Percentiles rank a stretch among this genome's conserved stretches.
These are phyloP conservation scores for Danaus plexippus DNA, from an alignment of 1,140 invertebrate species.

Conservation along the genomic window DNA sequence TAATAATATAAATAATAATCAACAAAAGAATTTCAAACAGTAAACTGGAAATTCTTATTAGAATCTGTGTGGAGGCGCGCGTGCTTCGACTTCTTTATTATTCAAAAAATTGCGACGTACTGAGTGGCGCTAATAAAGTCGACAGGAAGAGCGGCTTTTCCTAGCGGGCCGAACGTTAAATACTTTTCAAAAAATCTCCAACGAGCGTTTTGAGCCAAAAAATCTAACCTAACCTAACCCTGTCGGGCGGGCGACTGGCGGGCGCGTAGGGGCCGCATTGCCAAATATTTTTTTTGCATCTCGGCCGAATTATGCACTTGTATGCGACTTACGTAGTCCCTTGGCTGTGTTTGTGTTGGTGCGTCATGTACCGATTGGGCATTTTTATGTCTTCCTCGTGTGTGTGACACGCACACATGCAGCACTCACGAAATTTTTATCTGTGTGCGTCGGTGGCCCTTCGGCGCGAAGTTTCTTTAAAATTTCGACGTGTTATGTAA, in stretches of 20 bases:
- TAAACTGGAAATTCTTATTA: constrained; percentile 42
- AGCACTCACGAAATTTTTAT: constrained; percentile 45
- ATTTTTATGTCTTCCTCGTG: constrained; percentile 58
- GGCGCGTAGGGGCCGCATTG: constrained; percentile 70
- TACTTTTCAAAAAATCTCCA: constrained; percentile 64
- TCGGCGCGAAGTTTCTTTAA: constrained; percentile 55
- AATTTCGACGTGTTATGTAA: constrained; percentile 67
- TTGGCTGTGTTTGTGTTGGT: constrained; percentile 70
- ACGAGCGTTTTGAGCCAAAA: constrained; percentile 69
- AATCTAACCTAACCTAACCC: constrained; percentile 72
- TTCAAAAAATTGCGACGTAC: constrained; percentile 59
- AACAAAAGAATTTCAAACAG: constrained; percentile 12
- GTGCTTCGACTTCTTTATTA: constrained; percentile 44
- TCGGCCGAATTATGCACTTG: constrained; percentile 72
- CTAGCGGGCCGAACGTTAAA: constrained; percentile 52
- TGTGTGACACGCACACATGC: constrained; percentile 56
- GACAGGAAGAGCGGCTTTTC: constrained; percentile 48
- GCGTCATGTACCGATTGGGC: constrained; percentile 66
- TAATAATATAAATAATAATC: too few species aligned
- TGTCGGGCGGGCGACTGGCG: constrained; percentile 68
- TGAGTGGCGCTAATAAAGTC: constrained; percentile 45
- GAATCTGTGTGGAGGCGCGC: constrained; percentile 45
- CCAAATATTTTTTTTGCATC: constrained; percentile 73
- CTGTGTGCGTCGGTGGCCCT: constrained; percentile 58
- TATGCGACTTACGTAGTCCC: constrained; percentile 70